A percentile compares a stretch with the other conserved stretches of the same genome.
These are phyloP conservation scores for Sciurus niger DNA, from an alignment of 2,113 vertebrate genomes.

Conservation along the genomic window DNA sequence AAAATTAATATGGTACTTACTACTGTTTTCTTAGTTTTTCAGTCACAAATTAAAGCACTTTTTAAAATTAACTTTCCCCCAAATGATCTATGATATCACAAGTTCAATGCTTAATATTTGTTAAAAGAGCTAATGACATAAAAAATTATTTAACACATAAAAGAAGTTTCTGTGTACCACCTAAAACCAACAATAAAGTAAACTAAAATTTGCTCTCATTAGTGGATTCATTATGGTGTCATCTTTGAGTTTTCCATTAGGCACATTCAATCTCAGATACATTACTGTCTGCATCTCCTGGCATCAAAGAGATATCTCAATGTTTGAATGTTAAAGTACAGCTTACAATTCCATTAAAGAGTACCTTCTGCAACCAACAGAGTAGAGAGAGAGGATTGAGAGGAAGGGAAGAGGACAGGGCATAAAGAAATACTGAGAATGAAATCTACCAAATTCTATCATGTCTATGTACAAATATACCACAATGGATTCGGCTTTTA, in stretches of 20 bases:
- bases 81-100: neutral
- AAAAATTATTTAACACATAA: conserved; percentile 21
- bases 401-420: too few relatives aligned
- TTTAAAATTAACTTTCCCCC: conserved; percentile 26
- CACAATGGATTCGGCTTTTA: too few relatives aligned
- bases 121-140: neutral
- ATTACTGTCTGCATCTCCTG: neutral
- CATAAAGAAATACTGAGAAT: too few relatives aligned
- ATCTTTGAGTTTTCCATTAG: neutral
- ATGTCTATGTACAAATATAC: too few relatives aligned
- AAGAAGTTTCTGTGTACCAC: neutral
- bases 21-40: conserved; percentile 12
- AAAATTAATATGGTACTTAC: neutral
- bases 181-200: neutral
- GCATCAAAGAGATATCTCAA: neutral
- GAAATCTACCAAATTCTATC: too few relatives aligned
- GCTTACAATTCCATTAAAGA: neutral
- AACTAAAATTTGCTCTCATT: neutral
- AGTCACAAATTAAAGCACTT: conserved; percentile 11
- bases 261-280: neutral
- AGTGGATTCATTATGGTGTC: neutral
- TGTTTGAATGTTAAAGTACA: neutral
- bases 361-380: neutral
- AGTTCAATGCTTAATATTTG: neutral
- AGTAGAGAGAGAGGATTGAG: too few relatives aligned